These are phyloP conservation scores for Leptarthrus brevirostris DNA, from an alignment of 2,888 invertebrate genomes.

Conservation along the genomic window DNA sequence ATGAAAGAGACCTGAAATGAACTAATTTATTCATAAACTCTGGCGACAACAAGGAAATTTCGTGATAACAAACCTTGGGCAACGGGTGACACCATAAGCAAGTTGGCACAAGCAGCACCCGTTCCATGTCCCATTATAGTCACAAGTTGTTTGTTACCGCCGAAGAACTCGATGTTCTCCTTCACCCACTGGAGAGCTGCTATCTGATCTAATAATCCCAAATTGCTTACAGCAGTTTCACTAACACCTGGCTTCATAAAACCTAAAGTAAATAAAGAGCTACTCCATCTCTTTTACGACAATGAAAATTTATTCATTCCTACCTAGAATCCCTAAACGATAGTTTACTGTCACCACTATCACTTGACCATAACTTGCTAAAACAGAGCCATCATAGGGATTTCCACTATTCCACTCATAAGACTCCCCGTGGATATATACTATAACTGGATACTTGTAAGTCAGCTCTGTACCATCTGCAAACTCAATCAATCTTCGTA, in stretches of 20 bases:
- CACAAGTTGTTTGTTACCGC: constrained; percentile 87
- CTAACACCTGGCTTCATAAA: constrained; percentile 82
- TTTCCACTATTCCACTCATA: constrained; percentile 98
- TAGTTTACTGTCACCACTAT: constrained; percentile 89
- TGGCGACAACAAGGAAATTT: constrained; percentile 59
- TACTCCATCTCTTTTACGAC: not conserved
- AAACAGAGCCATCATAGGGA: constrained; percentile 93
- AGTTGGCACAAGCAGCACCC: constrained; percentile 93
- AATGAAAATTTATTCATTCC: too few species aligned
- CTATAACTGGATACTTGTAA: constrained; percentile 83
- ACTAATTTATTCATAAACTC: constrained; percentile 45
- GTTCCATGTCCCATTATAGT: constrained; percentile 96
- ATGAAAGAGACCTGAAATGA: constrained; percentile 78
- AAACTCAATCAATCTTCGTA: not conserved
- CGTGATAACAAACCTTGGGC: constrained; percentile 70
- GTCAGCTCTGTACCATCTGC: constrained; percentile 64
- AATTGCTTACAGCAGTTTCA: constrained; percentile 84
- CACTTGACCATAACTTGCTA: constrained; percentile 91
- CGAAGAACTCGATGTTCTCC: constrained; percentile 90
- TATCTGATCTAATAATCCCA: constrained; percentile 92
- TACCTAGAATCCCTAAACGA: constrained; percentile 85
- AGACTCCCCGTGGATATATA: constrained; percentile 94
- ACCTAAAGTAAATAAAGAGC: constrained; percentile 68
- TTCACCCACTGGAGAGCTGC: constrained; percentile 96
- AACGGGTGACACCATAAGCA: constrained; percentile 92